Percentiles rank a stretch among this genome's conserved stretches.
phyloP scores from a whole-genome alignment of 2,888 invertebrate species.

The Trachelus tabidus region DNA sequence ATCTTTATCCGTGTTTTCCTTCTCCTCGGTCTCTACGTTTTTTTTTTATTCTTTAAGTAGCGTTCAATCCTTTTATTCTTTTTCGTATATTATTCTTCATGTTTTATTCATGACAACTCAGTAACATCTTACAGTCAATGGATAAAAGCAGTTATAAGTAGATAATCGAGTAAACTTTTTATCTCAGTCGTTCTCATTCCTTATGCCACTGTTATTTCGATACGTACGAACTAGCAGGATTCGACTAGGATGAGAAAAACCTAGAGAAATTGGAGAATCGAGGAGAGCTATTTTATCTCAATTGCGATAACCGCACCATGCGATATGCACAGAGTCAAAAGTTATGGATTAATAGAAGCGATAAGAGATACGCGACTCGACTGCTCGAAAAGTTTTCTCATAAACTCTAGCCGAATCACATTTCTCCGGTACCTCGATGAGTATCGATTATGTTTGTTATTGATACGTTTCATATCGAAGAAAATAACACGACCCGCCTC shows the following conservation, averaged over 20 bases:
- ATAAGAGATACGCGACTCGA: background rate
- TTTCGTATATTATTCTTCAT: background rate
- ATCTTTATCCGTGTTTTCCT: background rate
- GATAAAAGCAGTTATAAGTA: slow-evolving; percentile 21
- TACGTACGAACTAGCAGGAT: background rate
- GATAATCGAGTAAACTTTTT: slow-evolving; percentile 12
- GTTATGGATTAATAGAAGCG: background rate
- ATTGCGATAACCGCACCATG: background rate
- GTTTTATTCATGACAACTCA: slow-evolving; percentile 22
- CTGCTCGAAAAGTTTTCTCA: background rate
- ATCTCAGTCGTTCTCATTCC: slow-evolving; percentile 2
- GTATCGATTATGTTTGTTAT: background rate
- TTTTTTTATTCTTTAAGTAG: background rate
- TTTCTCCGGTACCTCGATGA: background rate
- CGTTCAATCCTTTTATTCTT: background rate
- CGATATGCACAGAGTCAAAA: background rate
- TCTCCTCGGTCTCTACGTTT: background rate
- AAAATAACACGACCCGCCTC: background rate
- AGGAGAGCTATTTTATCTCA: background rate
- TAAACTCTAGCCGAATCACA: background rate
- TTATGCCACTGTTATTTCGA: background rate
- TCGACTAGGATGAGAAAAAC: background rate
- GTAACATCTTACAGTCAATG: slow-evolving; percentile 24
- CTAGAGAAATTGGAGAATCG: background rate
- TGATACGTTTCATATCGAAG: background rate